phyloP scores from a whole-genome alignment of 2,797 vertebrate species.

The Telmatherina bonti region DNA sequence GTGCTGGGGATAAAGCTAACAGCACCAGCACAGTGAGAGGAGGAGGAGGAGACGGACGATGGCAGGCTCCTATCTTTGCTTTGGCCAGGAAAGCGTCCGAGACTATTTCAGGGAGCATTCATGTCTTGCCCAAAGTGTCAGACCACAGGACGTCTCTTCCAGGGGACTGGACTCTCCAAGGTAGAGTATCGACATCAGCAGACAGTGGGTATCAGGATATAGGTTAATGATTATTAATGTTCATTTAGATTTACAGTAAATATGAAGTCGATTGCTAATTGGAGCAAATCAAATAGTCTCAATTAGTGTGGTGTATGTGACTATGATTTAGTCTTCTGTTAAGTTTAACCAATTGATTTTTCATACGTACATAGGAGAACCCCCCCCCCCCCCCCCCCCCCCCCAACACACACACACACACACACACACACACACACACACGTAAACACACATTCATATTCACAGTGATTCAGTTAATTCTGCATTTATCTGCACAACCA shows the following conservation, averaged over 20 bases:
- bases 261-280: neutral
- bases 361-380: neutral
- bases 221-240: neutral
- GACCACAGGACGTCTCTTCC: conserved; percentile 78
- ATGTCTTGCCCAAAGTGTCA: conserved; percentile 85
- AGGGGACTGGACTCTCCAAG: conserved; percentile 82
- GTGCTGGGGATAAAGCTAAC: conserved; percentile 69
- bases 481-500: neutral
- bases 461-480: neutral
- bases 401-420: too few relatives aligned
- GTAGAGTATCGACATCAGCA: conserved; percentile 53
- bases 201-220: neutral
- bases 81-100: conserved; percentile 88
- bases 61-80: conserved; percentile 88
- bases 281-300: neutral
- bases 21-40: conserved; percentile 56
- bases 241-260: neutral
- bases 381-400: neutral
- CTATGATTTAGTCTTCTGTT: neutral
- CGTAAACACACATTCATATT: neutral
- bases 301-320: neutral
- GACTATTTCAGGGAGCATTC: conserved; percentile 86
- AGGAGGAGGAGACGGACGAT: conserved; percentile 80
- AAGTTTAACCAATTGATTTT: conserved; percentile 33
- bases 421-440: too few relatives aligned